Conservation (phyloP, 2,888 invertebrate species). For the Nomada flava region DNA sequence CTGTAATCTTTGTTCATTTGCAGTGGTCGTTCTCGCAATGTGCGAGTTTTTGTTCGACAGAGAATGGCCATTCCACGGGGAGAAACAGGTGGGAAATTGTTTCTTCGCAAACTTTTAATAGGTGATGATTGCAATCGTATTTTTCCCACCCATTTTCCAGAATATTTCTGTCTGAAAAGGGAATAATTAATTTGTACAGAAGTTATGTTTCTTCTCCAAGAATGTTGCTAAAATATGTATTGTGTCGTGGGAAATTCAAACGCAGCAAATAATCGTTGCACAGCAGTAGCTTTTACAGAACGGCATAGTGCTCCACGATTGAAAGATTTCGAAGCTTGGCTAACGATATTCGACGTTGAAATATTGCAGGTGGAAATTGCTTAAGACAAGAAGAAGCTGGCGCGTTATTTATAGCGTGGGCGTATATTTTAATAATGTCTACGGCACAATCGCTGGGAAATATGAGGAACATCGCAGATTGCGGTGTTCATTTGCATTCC, state of each 20-base stretch:
- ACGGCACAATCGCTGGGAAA: neutral
- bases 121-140: slow-evolving; percentile 28
- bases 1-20: slow-evolving; percentile 25
- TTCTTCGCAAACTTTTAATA: slow-evolving; percentile 42
- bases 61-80: slow-evolving; percentile 1
- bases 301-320: neutral
- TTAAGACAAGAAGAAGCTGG: neutral
- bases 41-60: slow-evolving; percentile 5
- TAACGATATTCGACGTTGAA: neutral
- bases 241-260: too few species aligned
- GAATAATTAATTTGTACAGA: slow-evolving; percentile 16
- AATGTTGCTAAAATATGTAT: too few species aligned
- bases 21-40: neutral
- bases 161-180: slow-evolving; percentile 13
- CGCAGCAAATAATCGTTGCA: too few species aligned
- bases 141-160: too few species aligned
- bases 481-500: slow-evolving; percentile 1
- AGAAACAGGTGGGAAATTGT: slow-evolving; percentile 25
- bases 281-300: neutral
- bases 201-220: neutral
- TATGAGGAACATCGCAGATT: neutral
- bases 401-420: neutral
- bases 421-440: slow-evolving; percentile 5
- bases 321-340: neutral
- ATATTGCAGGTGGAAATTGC: neutral